Conservation (phyloP, 2,888 invertebrate genomes). For the Timema podura region DNA sequence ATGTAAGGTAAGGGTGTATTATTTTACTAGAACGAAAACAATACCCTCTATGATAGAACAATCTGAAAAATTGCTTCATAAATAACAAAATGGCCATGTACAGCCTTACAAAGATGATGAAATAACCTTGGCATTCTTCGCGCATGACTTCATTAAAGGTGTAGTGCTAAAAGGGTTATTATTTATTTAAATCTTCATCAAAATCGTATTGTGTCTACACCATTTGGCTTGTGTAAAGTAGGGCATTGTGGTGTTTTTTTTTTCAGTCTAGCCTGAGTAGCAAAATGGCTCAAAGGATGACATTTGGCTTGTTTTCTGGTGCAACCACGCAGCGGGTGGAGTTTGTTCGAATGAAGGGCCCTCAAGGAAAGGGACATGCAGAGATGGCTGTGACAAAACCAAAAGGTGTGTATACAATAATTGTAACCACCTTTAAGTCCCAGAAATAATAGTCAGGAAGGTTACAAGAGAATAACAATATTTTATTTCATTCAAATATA, state of each 20-base stretch:
- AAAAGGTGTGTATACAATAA: constrained; percentile 56
- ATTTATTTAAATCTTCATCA: constrained; percentile 3
- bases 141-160: too few relatives aligned
- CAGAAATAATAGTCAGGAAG: too few relatives aligned
- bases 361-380: constrained; percentile 92
- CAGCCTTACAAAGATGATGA: too few relatives aligned
- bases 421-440: too few relatives aligned
- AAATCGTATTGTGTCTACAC: background rate
- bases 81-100: too few relatives aligned
- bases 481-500: too few relatives aligned
- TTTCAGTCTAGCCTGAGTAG: constrained; percentile 88
- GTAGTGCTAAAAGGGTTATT: background rate
- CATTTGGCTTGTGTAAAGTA: background rate
- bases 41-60: too few relatives aligned
- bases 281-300: constrained; percentile 94
- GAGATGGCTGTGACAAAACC: constrained; percentile 97
- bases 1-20: too few relatives aligned
- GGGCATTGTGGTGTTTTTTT: constrained; percentile 34
- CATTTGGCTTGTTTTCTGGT: constrained; percentile 82
- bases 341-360: constrained; percentile 98
- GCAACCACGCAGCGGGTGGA: constrained; percentile 81
- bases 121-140: too few relatives aligned
- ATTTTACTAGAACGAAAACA: too few relatives aligned
- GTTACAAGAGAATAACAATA: too few relatives aligned
- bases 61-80: too few relatives aligned